Evolutionary conservation across 2,113 vertebrate genomes (phyloP).

Genomic region (Rana temporaria): DNA sequence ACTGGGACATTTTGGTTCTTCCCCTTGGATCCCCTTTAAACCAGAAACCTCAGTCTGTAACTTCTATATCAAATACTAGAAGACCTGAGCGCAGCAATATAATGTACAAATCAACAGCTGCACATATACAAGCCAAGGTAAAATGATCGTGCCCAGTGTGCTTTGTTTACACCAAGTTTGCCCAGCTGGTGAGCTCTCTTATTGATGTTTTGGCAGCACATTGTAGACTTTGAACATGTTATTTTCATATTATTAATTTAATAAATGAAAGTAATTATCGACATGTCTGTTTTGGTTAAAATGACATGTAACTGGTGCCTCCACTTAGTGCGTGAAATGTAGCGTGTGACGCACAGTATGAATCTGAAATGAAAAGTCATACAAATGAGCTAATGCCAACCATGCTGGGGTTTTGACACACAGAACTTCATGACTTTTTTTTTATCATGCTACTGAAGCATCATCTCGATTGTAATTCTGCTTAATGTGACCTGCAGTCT

Average conservation of each 20-base stretch:
- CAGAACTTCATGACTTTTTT: not conserved
- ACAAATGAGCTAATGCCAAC: not conserved
- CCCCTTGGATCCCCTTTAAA: too few species aligned
- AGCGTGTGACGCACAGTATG: not conserved
- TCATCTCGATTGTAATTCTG: too few species aligned
- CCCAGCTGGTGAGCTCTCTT: not conserved
- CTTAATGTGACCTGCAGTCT: too few species aligned
- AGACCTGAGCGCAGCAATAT: too few species aligned
- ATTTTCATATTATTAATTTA: constrained; percentile 12
- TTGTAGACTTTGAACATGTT: not conserved
- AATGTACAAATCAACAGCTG: not conserved
- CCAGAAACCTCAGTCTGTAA: too few species aligned
- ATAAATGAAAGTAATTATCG: constrained; percentile 25
- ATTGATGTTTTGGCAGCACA: not conserved
- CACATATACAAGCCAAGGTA: not conserved
- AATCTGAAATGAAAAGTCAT: not conserved
- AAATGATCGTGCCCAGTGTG: not conserved
- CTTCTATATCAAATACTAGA: too few species aligned
- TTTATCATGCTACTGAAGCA: too few species aligned
- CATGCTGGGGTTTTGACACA: not conserved
- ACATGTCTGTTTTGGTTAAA: not conserved
- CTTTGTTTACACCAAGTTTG: not conserved
- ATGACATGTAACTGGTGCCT: not conserved
- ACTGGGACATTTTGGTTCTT: too few species aligned
- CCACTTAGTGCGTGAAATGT: not conserved